Conservation (phyloP, 2,888 invertebrate species). For the Caenorhabditis imperialis region DNA sequence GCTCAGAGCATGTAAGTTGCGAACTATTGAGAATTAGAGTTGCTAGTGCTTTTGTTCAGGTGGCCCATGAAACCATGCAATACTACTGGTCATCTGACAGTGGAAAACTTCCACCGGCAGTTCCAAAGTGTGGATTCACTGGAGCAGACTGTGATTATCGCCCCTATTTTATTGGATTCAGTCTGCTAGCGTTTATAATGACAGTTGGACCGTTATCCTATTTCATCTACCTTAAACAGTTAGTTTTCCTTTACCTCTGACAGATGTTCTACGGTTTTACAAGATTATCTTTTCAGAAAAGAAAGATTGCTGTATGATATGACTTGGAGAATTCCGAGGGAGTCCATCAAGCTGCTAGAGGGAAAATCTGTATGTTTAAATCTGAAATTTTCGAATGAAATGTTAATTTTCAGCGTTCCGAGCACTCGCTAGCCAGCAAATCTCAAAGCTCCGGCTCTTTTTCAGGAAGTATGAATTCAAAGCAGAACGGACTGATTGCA, state of each 20-base stretch:
- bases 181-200: conserved; percentile 61
- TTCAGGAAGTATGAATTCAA: conserved; percentile 70
- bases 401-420: conserved; percentile 63
- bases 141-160: conserved; percentile 73
- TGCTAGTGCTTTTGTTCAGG: conserved; percentile 43
- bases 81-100: conserved; percentile 71
- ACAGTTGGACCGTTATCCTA: conserved; percentile 68
- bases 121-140: conserved; percentile 75
- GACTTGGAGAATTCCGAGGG: conserved; percentile 77
- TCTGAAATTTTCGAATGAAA: background rate
- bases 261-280: background rate
- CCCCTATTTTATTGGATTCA: conserved; percentile 63
- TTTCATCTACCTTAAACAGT: conserved; percentile 76
- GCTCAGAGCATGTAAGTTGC: conserved; percentile 76
- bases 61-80: conserved; percentile 74
- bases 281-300: conserved; percentile 60
- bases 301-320: conserved; percentile 75
- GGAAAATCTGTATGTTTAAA: conserved; percentile 49
- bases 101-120: conserved; percentile 70
- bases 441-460: conserved; percentile 69
- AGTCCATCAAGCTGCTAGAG: conserved; percentile 56
- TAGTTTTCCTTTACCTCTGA: no score
- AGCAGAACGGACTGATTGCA: conserved; percentile 69
- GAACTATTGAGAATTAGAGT: background rate
- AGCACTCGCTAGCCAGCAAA: conserved; percentile 69